A percentile compares a stretch with the other conserved stretches of the same genome.
Evolutionary conservation across 2,888 invertebrate species (phyloP).

Genomic region (Lumbricus terrestris): DNA sequence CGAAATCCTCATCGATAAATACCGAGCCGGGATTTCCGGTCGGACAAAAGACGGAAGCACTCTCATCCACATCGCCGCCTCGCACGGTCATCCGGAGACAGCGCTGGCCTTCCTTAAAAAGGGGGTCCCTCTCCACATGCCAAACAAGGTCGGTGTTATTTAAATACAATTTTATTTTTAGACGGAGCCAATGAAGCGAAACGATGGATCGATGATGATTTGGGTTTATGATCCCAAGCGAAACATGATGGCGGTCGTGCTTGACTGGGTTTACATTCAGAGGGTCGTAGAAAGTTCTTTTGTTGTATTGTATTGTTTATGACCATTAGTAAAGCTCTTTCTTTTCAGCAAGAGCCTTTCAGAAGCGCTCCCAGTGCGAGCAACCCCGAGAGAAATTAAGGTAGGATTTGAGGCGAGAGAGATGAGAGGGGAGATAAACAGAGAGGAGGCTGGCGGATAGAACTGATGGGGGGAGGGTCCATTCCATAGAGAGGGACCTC

Average conservation of each 20-base stretch:
- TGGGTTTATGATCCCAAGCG: background rate
- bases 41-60: slow-evolving; percentile 97
- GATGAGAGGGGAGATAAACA: too few relatives aligned
- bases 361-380: too few relatives aligned
- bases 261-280: background rate
- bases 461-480: too few relatives aligned
- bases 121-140: slow-evolving; percentile 98
- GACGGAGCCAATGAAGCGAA: background rate
- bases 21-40: slow-evolving; percentile 92
- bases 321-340: too few relatives aligned
- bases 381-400: too few relatives aligned
- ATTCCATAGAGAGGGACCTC: too few relatives aligned
- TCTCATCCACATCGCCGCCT: slow-evolving; percentile 94
- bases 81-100: slow-evolving; percentile 95
- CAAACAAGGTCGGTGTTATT: slow-evolving; percentile 80
- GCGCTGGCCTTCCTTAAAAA: slow-evolving; percentile 97
- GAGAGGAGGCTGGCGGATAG: too few relatives aligned
- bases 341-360: too few relatives aligned
- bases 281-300: background rate
- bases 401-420: too few relatives aligned
- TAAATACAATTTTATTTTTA: too few relatives aligned
- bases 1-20: slow-evolving; percentile 93
- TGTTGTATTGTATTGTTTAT: too few relatives aligned
- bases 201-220: background rate
- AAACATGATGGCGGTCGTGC: too few relatives aligned